A percentile compares a stretch with the other conserved stretches of the same genome.
These are phyloP conservation scores for Fundulus diaphanus DNA, from an alignment of 2,797 vertebrate species.

Conservation along the genomic window DNA sequence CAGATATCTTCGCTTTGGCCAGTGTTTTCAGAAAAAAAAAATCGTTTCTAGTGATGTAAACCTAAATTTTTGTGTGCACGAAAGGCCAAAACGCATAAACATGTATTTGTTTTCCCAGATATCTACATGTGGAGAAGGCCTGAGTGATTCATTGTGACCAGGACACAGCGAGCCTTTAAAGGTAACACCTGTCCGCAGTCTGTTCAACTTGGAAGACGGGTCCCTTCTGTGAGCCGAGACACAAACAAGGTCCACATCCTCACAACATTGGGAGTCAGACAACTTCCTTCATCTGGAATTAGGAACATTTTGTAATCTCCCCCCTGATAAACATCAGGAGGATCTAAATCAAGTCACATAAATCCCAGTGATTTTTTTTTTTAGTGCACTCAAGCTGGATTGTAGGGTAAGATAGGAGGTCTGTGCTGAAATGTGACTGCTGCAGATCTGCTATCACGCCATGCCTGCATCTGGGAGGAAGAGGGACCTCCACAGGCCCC, in stretches of 20 bases:
- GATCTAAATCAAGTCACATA: constrained; percentile 50
- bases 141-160: neutral
- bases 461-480: constrained; percentile 39
- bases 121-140: too few relatives aligned
- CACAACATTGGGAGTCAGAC: constrained; percentile 22
- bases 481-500: constrained; percentile 25
- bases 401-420: constrained; percentile 16
- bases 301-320: constrained; percentile 46
- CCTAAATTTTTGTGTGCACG: too few relatives aligned
- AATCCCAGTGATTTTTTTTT: constrained; percentile 36
- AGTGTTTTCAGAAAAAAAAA: too few relatives aligned
- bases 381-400: constrained; percentile 57
- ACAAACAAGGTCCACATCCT: constrained; percentile 24
- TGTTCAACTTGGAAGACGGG: neutral
- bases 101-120: too few relatives aligned
- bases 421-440: constrained; percentile 25
- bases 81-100: too few relatives aligned
- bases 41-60: too few relatives aligned
- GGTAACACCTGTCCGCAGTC: constrained; percentile 15
- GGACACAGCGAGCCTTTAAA: constrained; percentile 15
- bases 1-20: too few relatives aligned
- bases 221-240: constrained; percentile 1
- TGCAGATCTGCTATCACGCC: constrained; percentile 71
- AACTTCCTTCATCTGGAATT: constrained; percentile 47
- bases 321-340: constrained; percentile 36